Evolutionary conservation across 2,888 invertebrate species (phyloP).

Genomic region (Lasius fuliginosus): DNA sequence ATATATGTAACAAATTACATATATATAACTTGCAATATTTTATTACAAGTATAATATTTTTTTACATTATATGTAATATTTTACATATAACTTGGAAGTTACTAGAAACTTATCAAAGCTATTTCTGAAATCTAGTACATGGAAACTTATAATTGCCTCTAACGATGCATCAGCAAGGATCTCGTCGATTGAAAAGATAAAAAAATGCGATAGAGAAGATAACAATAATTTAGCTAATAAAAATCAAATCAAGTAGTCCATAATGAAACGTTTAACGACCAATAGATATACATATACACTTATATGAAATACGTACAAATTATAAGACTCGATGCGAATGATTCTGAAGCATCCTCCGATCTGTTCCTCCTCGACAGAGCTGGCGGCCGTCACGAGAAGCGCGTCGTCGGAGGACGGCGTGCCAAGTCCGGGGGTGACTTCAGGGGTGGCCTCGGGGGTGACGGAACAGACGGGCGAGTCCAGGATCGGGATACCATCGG

Average conservation of each 20-base stretch:
- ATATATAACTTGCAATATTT: not conserved
- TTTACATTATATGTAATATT: no score
- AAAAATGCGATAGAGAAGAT: not conserved
- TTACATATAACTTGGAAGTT: not conserved
- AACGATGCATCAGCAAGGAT: not conserved
- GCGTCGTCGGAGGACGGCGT: conserved; percentile 36
- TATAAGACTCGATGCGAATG: not conserved
- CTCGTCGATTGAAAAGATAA: not conserved
- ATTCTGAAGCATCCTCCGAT: not conserved
- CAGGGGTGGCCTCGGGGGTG: not conserved
- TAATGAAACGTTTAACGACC: not conserved
- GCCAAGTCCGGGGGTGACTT: not conserved
- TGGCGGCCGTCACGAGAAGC: conserved; percentile 43
- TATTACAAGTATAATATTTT: no score
- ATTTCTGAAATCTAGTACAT: not conserved
- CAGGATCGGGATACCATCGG: not conserved
- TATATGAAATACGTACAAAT: not conserved
- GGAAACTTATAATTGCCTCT: not conserved
- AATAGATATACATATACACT: not conserved
- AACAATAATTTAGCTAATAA: not conserved
- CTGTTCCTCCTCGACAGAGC: not conserved
- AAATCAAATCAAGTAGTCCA: not conserved
- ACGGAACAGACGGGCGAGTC: not conserved
- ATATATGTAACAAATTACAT: no score
- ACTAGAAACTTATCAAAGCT: not conserved